These are phyloP conservation scores for Pseudopleuronectes americanus DNA, from an alignment of 2,797 vertebrate species.

Conservation along the genomic window DNA sequence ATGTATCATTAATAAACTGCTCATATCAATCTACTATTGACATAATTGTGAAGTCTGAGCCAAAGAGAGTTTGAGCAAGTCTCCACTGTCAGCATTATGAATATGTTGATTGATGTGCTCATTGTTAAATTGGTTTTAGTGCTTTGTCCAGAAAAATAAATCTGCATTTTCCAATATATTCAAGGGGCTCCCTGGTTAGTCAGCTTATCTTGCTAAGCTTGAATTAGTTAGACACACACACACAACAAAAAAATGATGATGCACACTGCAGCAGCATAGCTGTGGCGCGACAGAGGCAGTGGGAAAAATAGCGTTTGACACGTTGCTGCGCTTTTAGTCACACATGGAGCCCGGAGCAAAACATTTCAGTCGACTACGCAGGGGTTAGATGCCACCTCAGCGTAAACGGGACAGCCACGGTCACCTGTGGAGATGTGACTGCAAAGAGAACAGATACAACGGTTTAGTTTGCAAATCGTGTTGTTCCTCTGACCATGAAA, in stretches of 20 bases:
- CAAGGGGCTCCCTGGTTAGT: constrained; percentile 43
- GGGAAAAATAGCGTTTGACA: constrained; percentile 48
- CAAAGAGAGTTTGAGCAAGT: background rate
- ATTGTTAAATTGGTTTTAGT: constrained; percentile 33
- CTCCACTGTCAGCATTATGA: constrained; percentile 20
- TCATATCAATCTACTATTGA: constrained; percentile 8
- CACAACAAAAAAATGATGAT: constrained; percentile 39
- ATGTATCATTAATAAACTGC: constrained; percentile 14
- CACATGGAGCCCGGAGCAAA: constrained; percentile 39
- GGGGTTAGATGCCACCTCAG: constrained; percentile 45
- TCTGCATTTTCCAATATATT: constrained; percentile 55
- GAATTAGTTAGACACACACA: constrained; percentile 20
- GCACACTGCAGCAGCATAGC: constrained; percentile 34
- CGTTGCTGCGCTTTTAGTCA: constrained; percentile 34
- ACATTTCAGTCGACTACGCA: constrained; percentile 50
- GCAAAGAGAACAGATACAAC: constrained; percentile 21
- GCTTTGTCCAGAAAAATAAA: constrained; percentile 45
- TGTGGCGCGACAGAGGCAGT: constrained; percentile 41
- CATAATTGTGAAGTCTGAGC: constrained; percentile 15
- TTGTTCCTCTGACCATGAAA: constrained; percentile 24
- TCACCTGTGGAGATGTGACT: constrained; percentile 40
- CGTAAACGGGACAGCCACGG: constrained; percentile 46
- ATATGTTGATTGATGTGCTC: constrained; percentile 31
- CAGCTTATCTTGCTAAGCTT: constrained; percentile 47
- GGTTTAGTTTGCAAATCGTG: constrained; percentile 22